Base-by-base conservation (phyloP, 2,113 vertebrate species). In the Alectura lathami region DNA sequence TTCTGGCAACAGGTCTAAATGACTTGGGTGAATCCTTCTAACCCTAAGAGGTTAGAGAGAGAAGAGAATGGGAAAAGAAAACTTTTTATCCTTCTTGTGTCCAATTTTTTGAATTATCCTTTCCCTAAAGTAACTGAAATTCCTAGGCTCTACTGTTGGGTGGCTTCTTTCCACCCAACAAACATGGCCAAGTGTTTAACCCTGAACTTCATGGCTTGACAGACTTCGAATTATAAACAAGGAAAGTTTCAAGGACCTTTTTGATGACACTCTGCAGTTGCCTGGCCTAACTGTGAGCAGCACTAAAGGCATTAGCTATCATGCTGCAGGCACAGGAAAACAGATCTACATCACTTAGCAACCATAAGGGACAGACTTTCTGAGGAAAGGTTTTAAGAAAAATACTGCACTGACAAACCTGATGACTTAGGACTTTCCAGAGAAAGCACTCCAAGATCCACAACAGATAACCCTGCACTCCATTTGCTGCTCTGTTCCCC, bases 261-360 rank as follows among this genome's bases (percentile, higher is more conserved):
- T 32, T 64, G 40, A 60, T 27, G 22, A 77, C 64, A 78, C 53
- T 75, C 93, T 86, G 93, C 93, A 94, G 89, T 30, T 91, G 68
- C 79, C 69, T 43, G 30, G 85, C 79, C 87, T 92, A 40, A 75
- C 84, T 63, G 34, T 11, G 51, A 94, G 87, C 89, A 96, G 94
- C 94, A 94, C 67, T 63, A 83, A 75, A 91, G 94, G 74, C 75
- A 74, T 56, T 21, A 47, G 85, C 59, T 69, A 42, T 93, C 20
- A 8, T 83, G 91, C 89, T 96, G 96, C 93, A 96, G 93, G 51
- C 54, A 53, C 76, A 60, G 79, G 88, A 94, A 94, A 83, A 91
- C 62, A 86, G 93, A 83, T 78, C 90, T 91, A 88, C 91, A 96
- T 95, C 80, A 75, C 91, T 96, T 96, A 94, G 96, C 83, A 96